Evolutionary conservation across 2,113 vertebrate genomes (phyloP).

Genomic region (Halichoeres trimaculatus): DNA sequence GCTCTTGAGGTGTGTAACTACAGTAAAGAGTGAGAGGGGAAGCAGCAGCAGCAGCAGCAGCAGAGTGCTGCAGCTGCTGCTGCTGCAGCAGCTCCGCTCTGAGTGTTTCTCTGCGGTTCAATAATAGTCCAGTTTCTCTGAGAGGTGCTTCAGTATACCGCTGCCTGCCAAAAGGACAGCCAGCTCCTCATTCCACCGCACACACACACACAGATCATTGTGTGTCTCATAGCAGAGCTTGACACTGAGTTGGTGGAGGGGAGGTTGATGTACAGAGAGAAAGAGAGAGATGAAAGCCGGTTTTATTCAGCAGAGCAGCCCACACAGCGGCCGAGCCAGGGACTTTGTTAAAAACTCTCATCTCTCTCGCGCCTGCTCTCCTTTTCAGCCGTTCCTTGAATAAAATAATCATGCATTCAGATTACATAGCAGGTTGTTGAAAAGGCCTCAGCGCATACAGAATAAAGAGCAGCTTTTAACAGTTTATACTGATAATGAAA

Average conservation of each 20-base stretch:
- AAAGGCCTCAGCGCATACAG: conserved; percentile 17
- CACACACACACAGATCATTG: conserved; percentile 43
- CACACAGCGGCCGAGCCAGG: conserved; percentile 66
- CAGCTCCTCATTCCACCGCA: conserved; percentile 50
- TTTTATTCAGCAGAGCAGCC: conserved; percentile 73
- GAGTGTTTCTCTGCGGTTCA: conserved; percentile 54
- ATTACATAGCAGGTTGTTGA: conserved; percentile 43
- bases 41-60: conserved; percentile 4
- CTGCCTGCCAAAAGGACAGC: conserved; percentile 68
- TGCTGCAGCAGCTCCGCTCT: no score
- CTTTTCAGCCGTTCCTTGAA: conserved; percentile 62
- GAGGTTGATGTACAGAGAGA: conserved; percentile 59
- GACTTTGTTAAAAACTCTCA: conserved; percentile 67
- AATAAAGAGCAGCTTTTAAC: conserved; percentile 20
- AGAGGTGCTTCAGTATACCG: conserved; percentile 69
- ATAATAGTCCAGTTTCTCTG: conserved; percentile 58
- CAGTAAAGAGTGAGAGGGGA: neutral
- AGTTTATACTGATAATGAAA: conserved; percentile 9
- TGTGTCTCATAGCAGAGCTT: conserved; percentile 73
- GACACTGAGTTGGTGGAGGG: conserved; percentile 79
- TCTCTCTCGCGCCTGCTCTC: conserved; percentile 41
- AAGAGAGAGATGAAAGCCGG: conserved; percentile 70
- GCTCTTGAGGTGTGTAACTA: neutral
- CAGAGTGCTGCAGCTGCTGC: no score
- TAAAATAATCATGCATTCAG: conserved; percentile 58